Percentiles rank a stretch among this genome's conserved stretches.
Conservation (phyloP, 1,140 invertebrate genomes). For the Sarcophaga peregrina region DNA sequence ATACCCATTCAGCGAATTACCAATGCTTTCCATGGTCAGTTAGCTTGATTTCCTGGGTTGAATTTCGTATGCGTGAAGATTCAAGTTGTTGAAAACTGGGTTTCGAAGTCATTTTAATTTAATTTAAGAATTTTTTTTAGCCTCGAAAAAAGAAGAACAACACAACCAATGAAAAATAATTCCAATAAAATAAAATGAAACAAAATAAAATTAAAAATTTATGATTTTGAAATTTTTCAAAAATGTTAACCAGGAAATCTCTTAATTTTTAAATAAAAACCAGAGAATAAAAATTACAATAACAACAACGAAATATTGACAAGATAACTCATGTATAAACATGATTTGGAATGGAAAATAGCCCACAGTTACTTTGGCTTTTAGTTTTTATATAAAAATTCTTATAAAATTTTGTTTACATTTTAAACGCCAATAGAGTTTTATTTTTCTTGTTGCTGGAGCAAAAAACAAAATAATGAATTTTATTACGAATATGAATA, state of each 20-base stretch:
- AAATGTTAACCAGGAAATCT: neutral
- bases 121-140: too few relatives aligned
- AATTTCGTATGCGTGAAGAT: too few relatives aligned
- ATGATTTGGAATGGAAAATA: constrained; percentile 5
- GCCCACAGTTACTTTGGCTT: neutral
- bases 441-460: neutral
- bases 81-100: too few relatives aligned
- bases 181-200: too few relatives aligned
- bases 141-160: too few relatives aligned
- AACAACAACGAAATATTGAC: neutral
- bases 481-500: constrained; percentile 8
- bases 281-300: neutral
- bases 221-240: neutral
- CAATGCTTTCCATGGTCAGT: too few relatives aligned
- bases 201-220: too few relatives aligned
- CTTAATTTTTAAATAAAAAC: neutral
- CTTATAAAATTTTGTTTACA: constrained; percentile 16
- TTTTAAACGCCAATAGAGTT: neutral
- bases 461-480: neutral
- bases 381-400: neutral
- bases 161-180: too few relatives aligned
- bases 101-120: too few relatives aligned
- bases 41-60: too few relatives aligned
- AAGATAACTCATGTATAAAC: constrained; percentile 1
- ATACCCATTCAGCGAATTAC: too few relatives aligned